These are phyloP conservation scores for Urocynchramus pylzowi DNA, from an alignment of 2,113 vertebrate species.

Conservation along the genomic window DNA sequence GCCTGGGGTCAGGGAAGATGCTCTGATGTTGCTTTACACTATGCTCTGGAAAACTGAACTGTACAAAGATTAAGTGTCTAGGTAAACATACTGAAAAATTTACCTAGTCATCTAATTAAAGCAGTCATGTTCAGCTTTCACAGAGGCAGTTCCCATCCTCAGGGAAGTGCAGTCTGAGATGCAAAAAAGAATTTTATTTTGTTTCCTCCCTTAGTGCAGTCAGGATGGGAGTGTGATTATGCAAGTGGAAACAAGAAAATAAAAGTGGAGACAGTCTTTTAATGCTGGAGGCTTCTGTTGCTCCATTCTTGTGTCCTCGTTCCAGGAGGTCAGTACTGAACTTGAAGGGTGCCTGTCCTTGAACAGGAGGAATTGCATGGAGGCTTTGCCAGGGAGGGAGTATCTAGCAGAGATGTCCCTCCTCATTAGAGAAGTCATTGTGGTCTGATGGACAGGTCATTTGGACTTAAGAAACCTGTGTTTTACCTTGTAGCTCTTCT, in stretches of 20 bases:
- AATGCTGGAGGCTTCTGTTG: not conserved
- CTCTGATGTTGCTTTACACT: not conserved
- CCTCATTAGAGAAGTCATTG: not conserved
- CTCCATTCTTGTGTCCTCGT: not conserved
- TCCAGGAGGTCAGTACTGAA: not conserved
- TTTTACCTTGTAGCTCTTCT: not conserved
- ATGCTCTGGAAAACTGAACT: slow-evolving; percentile 1
- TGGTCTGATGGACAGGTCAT: not conserved
- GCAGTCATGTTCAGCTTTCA: slow-evolving; percentile 16
- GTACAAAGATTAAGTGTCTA: slow-evolving; percentile 25
- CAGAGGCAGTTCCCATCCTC: slow-evolving; percentile 21
- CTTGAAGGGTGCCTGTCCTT: not conserved
- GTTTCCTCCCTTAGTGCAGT: not conserved
- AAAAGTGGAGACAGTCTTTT: not conserved
- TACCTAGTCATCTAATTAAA: slow-evolving; percentile 27
- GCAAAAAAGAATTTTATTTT: slow-evolving; percentile 14
- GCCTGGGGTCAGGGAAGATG: slow-evolving; percentile 13
- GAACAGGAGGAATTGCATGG: not conserved
- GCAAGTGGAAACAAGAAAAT: slow-evolving; percentile 11
- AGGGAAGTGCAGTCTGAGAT: slow-evolving; percentile 11
- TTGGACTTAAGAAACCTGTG: not conserved
- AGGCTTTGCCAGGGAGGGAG: not conserved
- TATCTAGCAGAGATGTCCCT: not conserved
- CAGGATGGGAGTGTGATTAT: not conserved
- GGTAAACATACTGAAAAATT: slow-evolving; percentile 44